Percentiles rank a stretch among this genome's conserved stretches.
Conservation (phyloP, 2,797 vertebrate species). For the Acridotheres tristis region DNA sequence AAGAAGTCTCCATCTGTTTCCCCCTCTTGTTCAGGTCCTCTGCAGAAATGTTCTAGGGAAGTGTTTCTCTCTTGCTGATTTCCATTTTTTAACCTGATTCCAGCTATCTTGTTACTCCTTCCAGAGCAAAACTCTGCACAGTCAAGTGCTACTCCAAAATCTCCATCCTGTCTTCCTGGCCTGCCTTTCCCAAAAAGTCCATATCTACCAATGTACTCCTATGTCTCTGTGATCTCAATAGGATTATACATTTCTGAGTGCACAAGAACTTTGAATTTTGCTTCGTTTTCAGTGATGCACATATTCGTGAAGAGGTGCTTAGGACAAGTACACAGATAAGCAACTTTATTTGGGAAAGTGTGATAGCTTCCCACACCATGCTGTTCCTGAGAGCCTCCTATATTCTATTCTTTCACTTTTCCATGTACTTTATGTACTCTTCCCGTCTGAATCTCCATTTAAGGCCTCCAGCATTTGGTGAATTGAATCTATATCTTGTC, state of each 20-base stretch:
- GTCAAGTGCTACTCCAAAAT: background rate
- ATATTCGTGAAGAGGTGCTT: background rate
- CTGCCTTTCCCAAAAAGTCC: background rate
- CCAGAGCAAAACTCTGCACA: background rate
- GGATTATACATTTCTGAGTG: background rate
- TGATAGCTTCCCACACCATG: background rate
- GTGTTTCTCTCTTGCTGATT: background rate
- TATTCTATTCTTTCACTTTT: background rate
- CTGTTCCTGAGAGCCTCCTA: background rate
- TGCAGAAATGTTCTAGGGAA: background rate
- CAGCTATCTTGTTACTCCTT: background rate
- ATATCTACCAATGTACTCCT: background rate
- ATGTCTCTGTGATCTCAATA: background rate
- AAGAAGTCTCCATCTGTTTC: background rate
- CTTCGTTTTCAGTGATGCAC: background rate
- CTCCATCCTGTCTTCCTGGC: background rate
- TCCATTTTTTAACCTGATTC: background rate
- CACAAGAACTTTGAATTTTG: background rate
- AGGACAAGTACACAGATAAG: background rate
- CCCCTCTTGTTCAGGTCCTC: background rate
- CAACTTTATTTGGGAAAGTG: background rate
- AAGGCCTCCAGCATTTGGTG: background rate
- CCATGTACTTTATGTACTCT: background rate
- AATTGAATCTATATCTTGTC: background rate
- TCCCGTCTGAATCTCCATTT: background rate